Base-by-base conservation (phyloP, 1,140 invertebrate genomes). In the Euwallacea similis region DNA sequence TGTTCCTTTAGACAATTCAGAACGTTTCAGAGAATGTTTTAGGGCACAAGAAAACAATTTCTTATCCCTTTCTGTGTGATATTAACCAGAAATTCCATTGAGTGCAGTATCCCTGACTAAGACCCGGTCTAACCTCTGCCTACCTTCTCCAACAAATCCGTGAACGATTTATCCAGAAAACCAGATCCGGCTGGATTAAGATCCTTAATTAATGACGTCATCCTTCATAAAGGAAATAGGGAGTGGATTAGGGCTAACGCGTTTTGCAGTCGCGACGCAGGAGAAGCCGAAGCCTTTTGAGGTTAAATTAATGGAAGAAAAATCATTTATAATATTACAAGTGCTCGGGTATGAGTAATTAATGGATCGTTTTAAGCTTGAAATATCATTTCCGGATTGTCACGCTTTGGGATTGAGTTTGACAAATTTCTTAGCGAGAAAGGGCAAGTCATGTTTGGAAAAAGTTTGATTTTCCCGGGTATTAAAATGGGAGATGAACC, bases 141-240 rank as follows among this genome's bases (percentile, higher is more conserved):
- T 50, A 50, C 46, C 6, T 50, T 7, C 46, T 13, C 46, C 9
- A 50, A 50, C 13, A 50, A 64, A 66, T 66, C 64, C 53, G 53
- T 50, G 41, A 66, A 66, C 64, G 64, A 66, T 66, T 66, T 56
- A 58, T 66, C 64, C 50, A 33, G 54, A 66, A 66, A 66, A 66
- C 54, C 50, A 64, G 44, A 59, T 10, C 56, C 13, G n/a, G 47
- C 8, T 15, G 50, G 47, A 63, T 58, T 65, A 62, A 43, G 41
- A 4, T 33, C 53, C 62, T 55, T 70, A 70, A 70, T 70, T 70
- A 70, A 70, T 70, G 69, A 70, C 54, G 61, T 65, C 69, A 70
- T 70, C 16, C 44, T 46, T 70, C 62, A 70, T 70, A 70, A 70
- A 64, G 11, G 33, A 59, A 69, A 62, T 55, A 62, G 62, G 61